Evolutionary conservation across 2,888 invertebrate species (phyloP), one percentile per base, ranked within the genome.

Genomic region (Erebia palarica): DNA sequence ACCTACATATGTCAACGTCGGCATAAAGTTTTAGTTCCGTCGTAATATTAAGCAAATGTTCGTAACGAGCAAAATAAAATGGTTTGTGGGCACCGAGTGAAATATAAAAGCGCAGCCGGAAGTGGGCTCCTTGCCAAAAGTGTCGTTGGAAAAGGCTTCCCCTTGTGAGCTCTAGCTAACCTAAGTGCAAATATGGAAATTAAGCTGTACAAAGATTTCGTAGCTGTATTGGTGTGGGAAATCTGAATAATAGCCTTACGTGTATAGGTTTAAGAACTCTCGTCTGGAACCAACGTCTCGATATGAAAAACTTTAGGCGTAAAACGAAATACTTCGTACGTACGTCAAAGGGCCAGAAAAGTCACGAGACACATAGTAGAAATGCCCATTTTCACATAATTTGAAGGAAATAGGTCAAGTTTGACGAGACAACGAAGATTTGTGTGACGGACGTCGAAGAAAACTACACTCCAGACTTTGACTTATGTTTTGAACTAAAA

Each of bases 81-180:
- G 73, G 73, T 78, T 76, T 76, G 75, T 75, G 73, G 73, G 71
- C 67, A 75, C 74, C 76, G 74, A 77, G 76, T 76, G 74, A 76
- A 77, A 77, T 76, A 77, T 75, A 73, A 78, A 78, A 77, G 70
- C 72, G 78, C 60, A 75, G 73, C 70, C 69, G 72, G 68, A 66
- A 73, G 61, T 75, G 78, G 79, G 79, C 76, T 49, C 63, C 16
- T 66, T 58, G 79, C 79, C 80, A 80, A 74, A 68, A 69, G 71
- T 70, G 73, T 74, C 75, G 73, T 75, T 74, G 73, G 72, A 70
- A 74, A 67, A 59, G 49, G 67, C 27, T 65, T 59, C 59, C 59
- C 42, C 49, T 59, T 59, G 67, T 59, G 67, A 59, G 47, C 13
- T 58, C 58, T 59, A 9, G 59, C 58, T 67, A 59, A 67, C 67